phyloP scores from a whole-genome alignment of 2,888 invertebrate species.

The Drosophila lutescens region DNA sequence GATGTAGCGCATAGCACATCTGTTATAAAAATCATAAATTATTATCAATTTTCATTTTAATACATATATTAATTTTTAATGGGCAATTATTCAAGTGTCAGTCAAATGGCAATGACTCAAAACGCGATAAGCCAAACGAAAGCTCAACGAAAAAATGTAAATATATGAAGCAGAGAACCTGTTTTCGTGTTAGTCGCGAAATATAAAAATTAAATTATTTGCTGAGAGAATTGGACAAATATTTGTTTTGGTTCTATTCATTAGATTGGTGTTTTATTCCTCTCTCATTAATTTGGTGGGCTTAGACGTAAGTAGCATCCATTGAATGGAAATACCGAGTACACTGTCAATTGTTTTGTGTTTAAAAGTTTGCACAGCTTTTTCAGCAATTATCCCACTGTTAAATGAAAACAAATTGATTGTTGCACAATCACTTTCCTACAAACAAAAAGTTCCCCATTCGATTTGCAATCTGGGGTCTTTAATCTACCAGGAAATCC shows the following conservation, averaged over 20 bases:
- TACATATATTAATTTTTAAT: conserved; percentile 6
- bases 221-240: conserved; percentile 20
- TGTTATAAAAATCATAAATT: neutral
- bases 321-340: conserved; percentile 11
- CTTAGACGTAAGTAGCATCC: neutral
- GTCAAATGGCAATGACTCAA: conserved; percentile 22
- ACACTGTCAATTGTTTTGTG: conserved; percentile 7
- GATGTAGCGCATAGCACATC: neutral
- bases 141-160: conserved; percentile 19
- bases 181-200: conserved; percentile 14
- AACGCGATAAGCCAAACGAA: conserved; percentile 26
- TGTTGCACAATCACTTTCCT: conserved; percentile 21
- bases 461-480: conserved; percentile 8
- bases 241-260: conserved; percentile 22
- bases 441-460: conserved; percentile 1
- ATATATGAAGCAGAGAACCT: conserved; percentile 25
- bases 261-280: neutral
- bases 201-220: conserved; percentile 15
- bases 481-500: conserved; percentile 35
- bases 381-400: conserved; percentile 5
- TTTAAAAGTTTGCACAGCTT: conserved; percentile 13
- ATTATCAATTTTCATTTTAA: neutral
- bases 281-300: neutral
- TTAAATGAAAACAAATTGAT: conserved; percentile 9
- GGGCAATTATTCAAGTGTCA: conserved; percentile 7